Conservation (phyloP, 2,888 invertebrate genomes). For the Deilephila porcellus region DNA sequence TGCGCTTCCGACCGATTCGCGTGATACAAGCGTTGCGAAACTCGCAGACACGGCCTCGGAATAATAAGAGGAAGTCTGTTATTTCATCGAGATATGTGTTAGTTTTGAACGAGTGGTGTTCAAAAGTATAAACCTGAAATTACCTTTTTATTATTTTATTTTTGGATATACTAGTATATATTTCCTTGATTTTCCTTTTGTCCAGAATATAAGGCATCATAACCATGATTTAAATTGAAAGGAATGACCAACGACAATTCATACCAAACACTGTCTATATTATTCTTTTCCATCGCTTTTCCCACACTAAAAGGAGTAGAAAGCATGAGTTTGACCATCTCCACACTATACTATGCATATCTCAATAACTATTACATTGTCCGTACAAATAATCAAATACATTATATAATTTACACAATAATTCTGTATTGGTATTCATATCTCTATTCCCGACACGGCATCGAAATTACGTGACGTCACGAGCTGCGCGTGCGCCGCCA, state of each 20-base stretch:
- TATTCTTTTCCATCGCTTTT: no score
- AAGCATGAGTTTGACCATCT: no score
- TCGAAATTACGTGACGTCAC: conserved; percentile 35
- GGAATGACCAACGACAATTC: no score
- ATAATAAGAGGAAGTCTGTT: conserved; percentile 7
- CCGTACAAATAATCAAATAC: neutral
- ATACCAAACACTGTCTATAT: no score
- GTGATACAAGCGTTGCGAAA: conserved; percentile 37
- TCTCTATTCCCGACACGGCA: conserved; percentile 24
- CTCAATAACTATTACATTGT: neutral
- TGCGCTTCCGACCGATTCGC: conserved; percentile 50
- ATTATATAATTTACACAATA: conserved; percentile 5
- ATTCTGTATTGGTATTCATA: conserved; percentile 21
- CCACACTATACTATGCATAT: no score
- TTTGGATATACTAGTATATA: no score
- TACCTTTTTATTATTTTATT: no score
- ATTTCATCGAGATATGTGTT: neutral
- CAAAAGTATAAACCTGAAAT: no score
- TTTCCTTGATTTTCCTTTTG: no score
- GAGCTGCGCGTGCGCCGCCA: conserved; percentile 37
- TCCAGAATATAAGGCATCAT: no score
- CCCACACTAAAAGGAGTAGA: no score
- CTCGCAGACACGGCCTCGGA: conserved; percentile 16
- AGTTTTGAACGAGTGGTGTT: neutral
- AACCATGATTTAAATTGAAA: no score